phyloP scores from a whole-genome alignment of 2,888 invertebrate species.

The Latrodectus elegans region DNA sequence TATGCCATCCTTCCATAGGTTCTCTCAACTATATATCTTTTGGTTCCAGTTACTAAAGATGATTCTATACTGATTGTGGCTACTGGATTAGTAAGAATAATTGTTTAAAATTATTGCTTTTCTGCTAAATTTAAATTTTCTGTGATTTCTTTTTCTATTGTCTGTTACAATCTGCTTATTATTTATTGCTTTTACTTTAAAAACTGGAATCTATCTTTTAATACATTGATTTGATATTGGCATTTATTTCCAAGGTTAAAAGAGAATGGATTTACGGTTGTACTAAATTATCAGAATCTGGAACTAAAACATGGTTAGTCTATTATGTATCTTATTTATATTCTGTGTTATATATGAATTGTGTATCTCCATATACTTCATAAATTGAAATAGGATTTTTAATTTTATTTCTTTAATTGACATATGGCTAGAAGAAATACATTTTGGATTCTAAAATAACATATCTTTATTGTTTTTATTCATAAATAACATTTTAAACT shows the following conservation, averaged over 20 bases:
- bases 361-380: no score
- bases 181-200: background rate
- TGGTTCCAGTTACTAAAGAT: slow-evolving; percentile 64
- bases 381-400: no score
- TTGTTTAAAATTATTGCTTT: background rate
- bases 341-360: background rate
- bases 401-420: no score
- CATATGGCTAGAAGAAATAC: no score
- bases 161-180: no score
- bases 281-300: slow-evolving; percentile 27
- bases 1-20: slow-evolving; percentile 43
- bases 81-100: slow-evolving; percentile 73
- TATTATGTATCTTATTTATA: slow-evolving; percentile 9
- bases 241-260: slow-evolving; percentile 38
- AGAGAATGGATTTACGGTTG: slow-evolving; percentile 64
- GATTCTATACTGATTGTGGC: slow-evolving; percentile 66
- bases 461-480: no score
- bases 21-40: slow-evolving; percentile 61
- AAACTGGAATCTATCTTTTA: background rate
- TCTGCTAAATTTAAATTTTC: background rate
- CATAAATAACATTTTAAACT: no score
- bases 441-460: no score
- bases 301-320: slow-evolving; percentile 45
- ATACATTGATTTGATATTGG: background rate
- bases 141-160: background rate